Conservation (phyloP, 2,888 invertebrate species). For the Rhagonycha lutea region DNA sequence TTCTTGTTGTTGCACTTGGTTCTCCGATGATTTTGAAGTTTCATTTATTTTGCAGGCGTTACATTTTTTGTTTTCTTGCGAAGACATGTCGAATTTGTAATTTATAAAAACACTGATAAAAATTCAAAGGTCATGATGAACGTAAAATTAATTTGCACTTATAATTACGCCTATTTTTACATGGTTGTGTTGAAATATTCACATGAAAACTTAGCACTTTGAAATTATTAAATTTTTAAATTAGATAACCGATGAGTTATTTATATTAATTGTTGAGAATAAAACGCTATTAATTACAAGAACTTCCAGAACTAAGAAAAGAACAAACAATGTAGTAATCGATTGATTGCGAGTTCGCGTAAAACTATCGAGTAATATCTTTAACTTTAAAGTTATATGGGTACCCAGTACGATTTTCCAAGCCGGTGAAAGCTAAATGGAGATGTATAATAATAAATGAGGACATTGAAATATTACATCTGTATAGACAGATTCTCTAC, state of each 20-base stretch:
- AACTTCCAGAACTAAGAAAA: not conserved
- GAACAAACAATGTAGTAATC: not conserved
- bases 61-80: not conserved
- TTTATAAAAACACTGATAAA: not conserved
- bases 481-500: not conserved
- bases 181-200: not conserved
- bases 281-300: not conserved
- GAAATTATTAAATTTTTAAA: not conserved
- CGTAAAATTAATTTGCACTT: not conserved
- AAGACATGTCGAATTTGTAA: not conserved
- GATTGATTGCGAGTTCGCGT: conserved; percentile 1
- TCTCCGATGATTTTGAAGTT: not conserved
- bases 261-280: not conserved
- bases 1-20: not conserved
- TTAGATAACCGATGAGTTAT: not conserved
- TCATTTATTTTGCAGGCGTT: not conserved
- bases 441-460: conserved; percentile 28
- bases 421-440: conserved; percentile 33
- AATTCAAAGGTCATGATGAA: not conserved
- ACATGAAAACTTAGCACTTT: not conserved
- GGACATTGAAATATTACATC: conserved; percentile 26
- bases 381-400: conserved; percentile 1
- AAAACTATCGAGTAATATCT: not conserved
- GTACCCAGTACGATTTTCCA: not conserved
- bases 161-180: not conserved